Percentiles rank a stretch among this genome's conserved stretches.
These are phyloP conservation scores for Zaprionus obscuricornis DNA, from an alignment of 2,888 invertebrate genomes.

Conservation along the genomic window DNA sequence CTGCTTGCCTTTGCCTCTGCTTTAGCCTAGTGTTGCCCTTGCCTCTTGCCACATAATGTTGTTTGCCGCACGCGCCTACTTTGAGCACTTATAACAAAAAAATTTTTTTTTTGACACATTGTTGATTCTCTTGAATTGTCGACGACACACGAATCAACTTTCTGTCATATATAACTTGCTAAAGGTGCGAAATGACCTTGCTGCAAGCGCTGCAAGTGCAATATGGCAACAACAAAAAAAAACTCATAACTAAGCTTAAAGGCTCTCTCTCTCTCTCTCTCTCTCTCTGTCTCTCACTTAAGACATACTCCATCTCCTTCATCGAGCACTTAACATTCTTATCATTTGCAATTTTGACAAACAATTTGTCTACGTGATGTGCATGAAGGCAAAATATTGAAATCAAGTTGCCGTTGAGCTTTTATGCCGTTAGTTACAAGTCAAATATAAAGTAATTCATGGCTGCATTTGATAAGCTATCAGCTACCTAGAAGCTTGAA, in stretches of 20 bases:
- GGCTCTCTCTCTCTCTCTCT: background rate
- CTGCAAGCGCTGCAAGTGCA: too few relatives aligned
- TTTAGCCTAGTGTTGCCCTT: background rate
- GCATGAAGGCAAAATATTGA: too few relatives aligned
- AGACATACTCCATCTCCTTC: too few relatives aligned
- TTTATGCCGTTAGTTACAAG: too few relatives aligned
- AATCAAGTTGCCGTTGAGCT: too few relatives aligned
- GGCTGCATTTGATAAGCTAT: constrained; percentile 26
- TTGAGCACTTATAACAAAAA: constrained; percentile 48
- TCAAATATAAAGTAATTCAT: too few relatives aligned
- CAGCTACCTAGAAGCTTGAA: constrained; percentile 1
- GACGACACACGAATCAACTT: constrained; percentile 51
- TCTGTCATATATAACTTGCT: constrained; percentile 23
- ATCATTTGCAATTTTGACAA: too few relatives aligned
- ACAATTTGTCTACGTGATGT: too few relatives aligned
- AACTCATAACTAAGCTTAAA: background rate
- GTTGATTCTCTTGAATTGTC: constrained; percentile 47
- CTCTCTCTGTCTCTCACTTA: too few relatives aligned
- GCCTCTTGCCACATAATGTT: constrained; percentile 22
- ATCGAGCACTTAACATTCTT: too few relatives aligned
- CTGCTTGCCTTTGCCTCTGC: constrained; percentile 1
- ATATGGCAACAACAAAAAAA: too few relatives aligned
- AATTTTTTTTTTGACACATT: constrained; percentile 34
- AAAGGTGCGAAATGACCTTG: constrained; percentile 25
- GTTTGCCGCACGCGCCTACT: constrained; percentile 58